These are phyloP conservation scores for Lepidostoma basale DNA, from an alignment of 1,140 invertebrate species.

Conservation along the genomic window DNA sequence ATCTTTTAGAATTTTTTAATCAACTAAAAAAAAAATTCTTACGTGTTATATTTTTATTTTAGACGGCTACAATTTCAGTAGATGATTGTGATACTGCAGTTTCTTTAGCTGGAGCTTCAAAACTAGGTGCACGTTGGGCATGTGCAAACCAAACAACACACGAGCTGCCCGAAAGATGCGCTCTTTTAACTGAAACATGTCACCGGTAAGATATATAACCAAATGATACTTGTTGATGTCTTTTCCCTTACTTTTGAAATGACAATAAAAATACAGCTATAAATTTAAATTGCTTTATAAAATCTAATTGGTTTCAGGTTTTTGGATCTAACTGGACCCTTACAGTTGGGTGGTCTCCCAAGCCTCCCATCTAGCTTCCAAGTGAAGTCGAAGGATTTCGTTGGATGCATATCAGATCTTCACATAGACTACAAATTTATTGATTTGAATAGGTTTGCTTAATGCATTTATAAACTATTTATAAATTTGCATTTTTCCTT, in stretches of 20 bases:
- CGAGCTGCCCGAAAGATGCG: conserved; percentile 77
- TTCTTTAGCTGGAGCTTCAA: conserved; percentile 75
- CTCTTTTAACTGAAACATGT: conserved; percentile 87
- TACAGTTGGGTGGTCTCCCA: conserved; percentile 93
- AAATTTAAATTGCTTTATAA: conserved; percentile 15
- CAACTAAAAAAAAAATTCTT: no score
- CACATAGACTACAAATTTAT: conserved; percentile 87
- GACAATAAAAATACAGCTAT: conserved; percentile 18
- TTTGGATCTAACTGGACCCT: conserved; percentile 91
- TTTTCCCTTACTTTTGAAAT: background rate
- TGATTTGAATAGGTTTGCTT: conserved; percentile 79
- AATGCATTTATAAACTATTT: background rate
- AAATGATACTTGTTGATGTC: background rate
- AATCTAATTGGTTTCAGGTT: conserved; percentile 64
- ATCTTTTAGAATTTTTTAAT: background rate
- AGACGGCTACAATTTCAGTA: conserved; percentile 84
- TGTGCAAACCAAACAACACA: conserved; percentile 83
- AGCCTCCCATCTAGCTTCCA: conserved; percentile 81
- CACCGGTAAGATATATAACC: conserved; percentile 66
- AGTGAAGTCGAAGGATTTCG: conserved; percentile 82
- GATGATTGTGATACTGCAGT: conserved; percentile 91
- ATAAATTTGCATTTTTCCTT: background rate
- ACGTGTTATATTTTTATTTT: conserved; percentile 46
- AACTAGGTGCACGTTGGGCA: conserved; percentile 76
- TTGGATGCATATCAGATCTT: conserved; percentile 91